Evolutionary conservation across 2,888 invertebrate genomes (phyloP).

Genomic region (Ptychoptera contaminata): DNA sequence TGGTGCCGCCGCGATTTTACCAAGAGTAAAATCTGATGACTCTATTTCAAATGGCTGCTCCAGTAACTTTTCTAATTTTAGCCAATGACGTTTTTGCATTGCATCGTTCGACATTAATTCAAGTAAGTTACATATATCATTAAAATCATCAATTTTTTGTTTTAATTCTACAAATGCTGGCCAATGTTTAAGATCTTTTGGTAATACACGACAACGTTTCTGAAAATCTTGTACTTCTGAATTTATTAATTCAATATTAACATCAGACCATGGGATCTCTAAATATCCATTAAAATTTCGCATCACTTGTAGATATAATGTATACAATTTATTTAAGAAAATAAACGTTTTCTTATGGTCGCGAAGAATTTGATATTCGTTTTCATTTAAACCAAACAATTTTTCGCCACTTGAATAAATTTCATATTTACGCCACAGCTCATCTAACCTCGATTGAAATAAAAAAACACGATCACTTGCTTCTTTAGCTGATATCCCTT

Average conservation of each 20-base stretch:
- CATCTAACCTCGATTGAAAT: slow-evolving; percentile 62
- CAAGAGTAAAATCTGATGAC: slow-evolving; percentile 56
- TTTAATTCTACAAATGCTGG: slow-evolving; percentile 65
- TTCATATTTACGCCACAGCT: slow-evolving; percentile 56
- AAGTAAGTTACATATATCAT: slow-evolving; percentile 61
- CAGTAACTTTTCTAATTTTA: slow-evolving; percentile 32
- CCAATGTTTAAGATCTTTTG: slow-evolving; percentile 68
- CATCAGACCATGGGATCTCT: slow-evolving; percentile 61
- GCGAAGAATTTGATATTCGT: slow-evolving; percentile 59
- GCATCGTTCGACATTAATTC: slow-evolving; percentile 72
- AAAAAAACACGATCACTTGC: slow-evolving; percentile 54
- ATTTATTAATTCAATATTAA: slow-evolving; percentile 62
- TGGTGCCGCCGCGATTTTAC: slow-evolving; percentile 67
- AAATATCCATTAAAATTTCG: slow-evolving; percentile 70
- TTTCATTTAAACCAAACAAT: slow-evolving; percentile 60
- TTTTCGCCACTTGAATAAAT: slow-evolving; percentile 65
- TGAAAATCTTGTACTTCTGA: slow-evolving; percentile 61
- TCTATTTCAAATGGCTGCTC: slow-evolving; percentile 55
- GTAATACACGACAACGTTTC: slow-evolving; percentile 58
- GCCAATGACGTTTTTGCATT: slow-evolving; percentile 63
- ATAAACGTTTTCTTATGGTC: slow-evolving; percentile 64
- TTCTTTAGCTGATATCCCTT: slow-evolving; percentile 59
- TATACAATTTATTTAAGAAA: slow-evolving; percentile 61
- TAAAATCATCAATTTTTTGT: slow-evolving; percentile 72
- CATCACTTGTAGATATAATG: slow-evolving; percentile 57